Evolutionary conservation across 2,888 invertebrate genomes (phyloP).

Genomic region (Flexamia atlantica): DNA sequence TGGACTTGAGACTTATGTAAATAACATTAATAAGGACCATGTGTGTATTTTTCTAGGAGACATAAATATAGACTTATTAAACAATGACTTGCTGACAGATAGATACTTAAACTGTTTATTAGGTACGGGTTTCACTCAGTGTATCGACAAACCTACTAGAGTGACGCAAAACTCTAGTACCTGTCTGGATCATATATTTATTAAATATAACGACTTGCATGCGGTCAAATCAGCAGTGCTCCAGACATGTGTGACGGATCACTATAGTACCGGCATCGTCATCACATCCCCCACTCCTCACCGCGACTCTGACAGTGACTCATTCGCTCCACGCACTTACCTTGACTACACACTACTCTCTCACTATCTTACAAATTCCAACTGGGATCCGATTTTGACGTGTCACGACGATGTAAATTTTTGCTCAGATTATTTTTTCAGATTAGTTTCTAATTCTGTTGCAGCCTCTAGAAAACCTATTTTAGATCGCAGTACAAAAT

Average conservation of each 20-base stretch:
- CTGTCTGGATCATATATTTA: conserved; percentile 51
- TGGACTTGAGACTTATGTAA: neutral
- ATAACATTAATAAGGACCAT: neutral
- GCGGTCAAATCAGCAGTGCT: conserved; percentile 1
- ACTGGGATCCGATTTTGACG: conserved; percentile 2
- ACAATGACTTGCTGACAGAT: conserved; percentile 17
- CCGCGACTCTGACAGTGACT: neutral
- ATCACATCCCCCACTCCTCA: neutral
- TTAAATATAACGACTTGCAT: conserved; percentile 20
- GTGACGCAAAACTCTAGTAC: neutral
- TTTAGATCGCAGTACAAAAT: neutral
- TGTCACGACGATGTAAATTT: conserved; percentile 33
- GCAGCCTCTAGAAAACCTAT: neutral
- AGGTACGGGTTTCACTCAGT: conserved; percentile 20
- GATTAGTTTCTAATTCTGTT: conserved; percentile 2
- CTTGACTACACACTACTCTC: neutral
- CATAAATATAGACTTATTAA: conserved; percentile 36
- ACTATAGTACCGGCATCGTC: conserved; percentile 41
- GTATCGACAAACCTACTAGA: conserved; percentile 45
- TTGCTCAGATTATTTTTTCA: conserved; percentile 20
- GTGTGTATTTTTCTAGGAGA: neutral
- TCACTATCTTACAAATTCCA: conserved; percentile 22
- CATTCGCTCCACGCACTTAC: conserved; percentile 23
- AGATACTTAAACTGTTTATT: conserved; percentile 26
- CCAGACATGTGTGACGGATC: conserved; percentile 44